phyloP scores from a whole-genome alignment of 1,140 invertebrate genomes.

The Platyscapa corneri region DNA sequence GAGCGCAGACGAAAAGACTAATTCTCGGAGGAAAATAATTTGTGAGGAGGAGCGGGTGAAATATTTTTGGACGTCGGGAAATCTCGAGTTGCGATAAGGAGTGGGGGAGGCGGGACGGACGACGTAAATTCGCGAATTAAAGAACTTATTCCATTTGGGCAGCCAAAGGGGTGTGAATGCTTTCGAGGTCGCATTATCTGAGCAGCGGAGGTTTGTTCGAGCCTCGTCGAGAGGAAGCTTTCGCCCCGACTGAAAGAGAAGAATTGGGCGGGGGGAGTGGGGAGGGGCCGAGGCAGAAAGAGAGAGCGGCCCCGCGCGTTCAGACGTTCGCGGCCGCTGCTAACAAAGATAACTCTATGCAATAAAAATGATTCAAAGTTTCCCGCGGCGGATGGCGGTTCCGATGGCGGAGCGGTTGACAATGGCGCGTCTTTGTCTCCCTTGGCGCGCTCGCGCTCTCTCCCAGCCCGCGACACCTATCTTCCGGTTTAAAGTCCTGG shows the following conservation, averaged over 20 bases:
- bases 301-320: conserved; percentile 61
- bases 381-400: conserved; percentile 75
- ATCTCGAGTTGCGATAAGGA: conserved; percentile 57
- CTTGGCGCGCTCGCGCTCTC: conserved; percentile 60
- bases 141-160: conserved; percentile 76
- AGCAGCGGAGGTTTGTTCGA: conserved; percentile 51
- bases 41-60: conserved; percentile 46
- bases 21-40: conserved; percentile 41
- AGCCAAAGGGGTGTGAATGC: conserved; percentile 75
- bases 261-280: conserved; percentile 42
- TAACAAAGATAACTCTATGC: conserved; percentile 77
- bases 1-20: conserved; percentile 43
- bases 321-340: conserved; percentile 73
- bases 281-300: conserved; percentile 29
- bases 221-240: conserved; percentile 41
- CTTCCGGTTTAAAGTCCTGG: conserved; percentile 75
- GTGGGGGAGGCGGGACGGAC: conserved; percentile 36
- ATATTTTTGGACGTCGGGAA: conserved; percentile 45
- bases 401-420: conserved; percentile 74
- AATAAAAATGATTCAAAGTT: conserved; percentile 77
- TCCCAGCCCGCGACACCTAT: conserved; percentile 73
- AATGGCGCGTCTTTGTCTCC: conserved; percentile 75
- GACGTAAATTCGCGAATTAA: conserved; percentile 74
- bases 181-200: conserved; percentile 74
- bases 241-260: conserved; percentile 50